phyloP scores from a whole-genome alignment of 2,797 vertebrate genomes.

The Coranthus polyacanthus region DNA sequence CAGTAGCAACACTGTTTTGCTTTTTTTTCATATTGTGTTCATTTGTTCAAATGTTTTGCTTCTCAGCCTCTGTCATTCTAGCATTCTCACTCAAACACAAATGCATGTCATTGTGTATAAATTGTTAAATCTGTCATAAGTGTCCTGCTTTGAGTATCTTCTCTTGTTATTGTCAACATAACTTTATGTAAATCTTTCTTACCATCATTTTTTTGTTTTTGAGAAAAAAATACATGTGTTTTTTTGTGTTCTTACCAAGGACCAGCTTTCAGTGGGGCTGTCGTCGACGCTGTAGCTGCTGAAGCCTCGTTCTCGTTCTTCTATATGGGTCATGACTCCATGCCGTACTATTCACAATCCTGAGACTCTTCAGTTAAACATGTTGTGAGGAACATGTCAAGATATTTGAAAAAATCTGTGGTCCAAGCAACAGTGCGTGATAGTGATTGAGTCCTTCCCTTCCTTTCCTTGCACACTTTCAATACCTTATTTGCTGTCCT shows the following conservation, averaged over 20 bases:
- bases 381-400: not conserved
- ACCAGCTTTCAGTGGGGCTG: conserved; percentile 74
- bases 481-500: not conserved
- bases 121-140: no score
- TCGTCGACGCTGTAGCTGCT: conserved; percentile 47
- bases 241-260: conserved; percentile 78
- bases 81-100: no score
- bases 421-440: not conserved
- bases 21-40: no score
- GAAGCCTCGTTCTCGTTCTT: conserved; percentile 34
- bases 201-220: no score
- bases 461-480: not conserved
- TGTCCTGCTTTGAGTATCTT: no score
- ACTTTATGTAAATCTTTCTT: no score
- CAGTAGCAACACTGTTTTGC: no score
- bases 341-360: conserved; percentile 1
- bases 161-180: no score
- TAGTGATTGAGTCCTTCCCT: not conserved
- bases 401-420: conserved; percentile 6
- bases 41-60: no score
- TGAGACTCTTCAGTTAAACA: conserved; percentile 3
- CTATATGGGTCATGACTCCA: conserved; percentile 39
- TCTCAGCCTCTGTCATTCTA: no score
- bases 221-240: no score
- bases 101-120: no score